phyloP scores from a whole-genome alignment of 2,888 invertebrate genomes.

The Palloptera scutellata region DNA sequence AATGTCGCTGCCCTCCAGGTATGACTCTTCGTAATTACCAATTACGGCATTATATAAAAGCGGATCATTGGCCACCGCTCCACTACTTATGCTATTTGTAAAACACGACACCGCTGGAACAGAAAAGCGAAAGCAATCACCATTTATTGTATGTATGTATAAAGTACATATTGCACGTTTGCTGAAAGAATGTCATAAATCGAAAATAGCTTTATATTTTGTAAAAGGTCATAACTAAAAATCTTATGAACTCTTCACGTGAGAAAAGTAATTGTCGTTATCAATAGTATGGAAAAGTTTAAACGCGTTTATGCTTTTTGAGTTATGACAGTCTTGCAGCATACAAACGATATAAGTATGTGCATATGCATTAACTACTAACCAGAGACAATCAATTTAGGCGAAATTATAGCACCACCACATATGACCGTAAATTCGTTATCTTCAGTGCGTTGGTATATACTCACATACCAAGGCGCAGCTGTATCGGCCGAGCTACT shows the following conservation, averaged over 20 bases:
- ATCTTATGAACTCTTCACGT: too few relatives aligned
- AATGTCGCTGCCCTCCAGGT: conserved; percentile 17
- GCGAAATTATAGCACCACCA: conserved; percentile 46
- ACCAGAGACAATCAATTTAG: conserved; percentile 47
- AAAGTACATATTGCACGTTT: too few relatives aligned
- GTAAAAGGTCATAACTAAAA: too few relatives aligned
- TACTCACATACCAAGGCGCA: conserved; percentile 50
- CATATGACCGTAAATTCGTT: conserved; percentile 25
- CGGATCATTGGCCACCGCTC: conserved; percentile 23
- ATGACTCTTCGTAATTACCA: conserved; percentile 33
- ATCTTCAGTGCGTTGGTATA: conserved; percentile 32
- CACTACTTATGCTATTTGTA: not conserved
- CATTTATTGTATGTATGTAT: too few relatives aligned
- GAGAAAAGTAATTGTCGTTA: too few relatives aligned
- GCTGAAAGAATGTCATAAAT: too few relatives aligned
- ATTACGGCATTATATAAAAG: conserved; percentile 33
- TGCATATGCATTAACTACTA: not conserved
- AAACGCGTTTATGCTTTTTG: too few relatives aligned
- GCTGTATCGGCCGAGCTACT: conserved; percentile 29
- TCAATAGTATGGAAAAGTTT: too few relatives aligned
- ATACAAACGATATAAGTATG: too few relatives aligned
- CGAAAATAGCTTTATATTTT: too few relatives aligned
- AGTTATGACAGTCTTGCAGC: too few relatives aligned
- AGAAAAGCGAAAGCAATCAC: not conserved
- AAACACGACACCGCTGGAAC: conserved; percentile 19